Base-by-base conservation (phyloP, 2,113 vertebrate species). In the Pogona vitticeps region DNA sequence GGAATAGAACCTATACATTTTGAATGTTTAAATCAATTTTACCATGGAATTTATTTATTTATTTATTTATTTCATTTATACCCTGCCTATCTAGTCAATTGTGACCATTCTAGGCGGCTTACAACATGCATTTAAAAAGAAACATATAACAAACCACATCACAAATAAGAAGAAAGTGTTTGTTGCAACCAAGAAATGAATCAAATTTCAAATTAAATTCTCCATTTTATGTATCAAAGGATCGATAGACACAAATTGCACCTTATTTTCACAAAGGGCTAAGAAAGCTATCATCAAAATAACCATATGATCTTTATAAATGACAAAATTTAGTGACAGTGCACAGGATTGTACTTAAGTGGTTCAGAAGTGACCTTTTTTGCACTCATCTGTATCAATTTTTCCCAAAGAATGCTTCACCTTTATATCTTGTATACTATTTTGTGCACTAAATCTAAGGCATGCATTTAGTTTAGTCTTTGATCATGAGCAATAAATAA, bases 291-390 rank as follows among this genome's bases (percentile, higher is more conserved):
- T 42, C 40, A 73, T 28, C 31, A 73, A 83, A 61, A 61, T 56
- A 83, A 83, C 61, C 8, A 59, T 83, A 9, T 17, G 33, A 56
- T 61, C 82, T 20, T 75, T 75, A 40, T 61, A 75, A 83, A 83
- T 5, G 3, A 9, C 75, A 23, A n/a, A 3, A 84, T 63, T 73
- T 40, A 21, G 9, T 40, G 58, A 59, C 21, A 26, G 71, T 23
- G 17, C 46, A 84, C 59, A 31, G 18, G 3, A 42, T 31, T 63
- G 72, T 14, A 61, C 36, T n/a, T 6, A 38, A 61, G 26, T 13
- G 17, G 9, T 75, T 38, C 46, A 76, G 63, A 76, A 42, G 18
- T 21, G 46, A 14, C 12, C 18, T 28, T 28, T 76, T n/a, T 28
- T 40, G 26, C 28, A 28, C 42, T 52, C 73, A 76, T 31, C 42